Evolutionary conservation across 2,797 vertebrate genomes (phyloP).

Genomic region (Sciurus vulgaris): DNA sequence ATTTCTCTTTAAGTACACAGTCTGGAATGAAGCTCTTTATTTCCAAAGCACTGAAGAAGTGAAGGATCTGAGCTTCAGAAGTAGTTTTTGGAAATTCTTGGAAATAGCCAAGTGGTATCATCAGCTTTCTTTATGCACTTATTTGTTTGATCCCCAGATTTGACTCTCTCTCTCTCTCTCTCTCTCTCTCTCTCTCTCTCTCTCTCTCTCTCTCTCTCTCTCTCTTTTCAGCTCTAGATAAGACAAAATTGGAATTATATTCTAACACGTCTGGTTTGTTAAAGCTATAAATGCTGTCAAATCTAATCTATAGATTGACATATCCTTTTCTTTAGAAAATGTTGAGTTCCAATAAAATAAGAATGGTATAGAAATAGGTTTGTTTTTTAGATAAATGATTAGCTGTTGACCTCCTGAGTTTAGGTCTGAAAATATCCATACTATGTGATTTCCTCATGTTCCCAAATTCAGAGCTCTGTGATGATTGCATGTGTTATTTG

Average conservation of each 20-base stretch:
- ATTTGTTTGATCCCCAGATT: background rate
- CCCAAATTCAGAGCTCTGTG: background rate
- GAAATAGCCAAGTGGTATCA: background rate
- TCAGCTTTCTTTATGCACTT: background rate
- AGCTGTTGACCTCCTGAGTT: background rate
- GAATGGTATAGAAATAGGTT: background rate
- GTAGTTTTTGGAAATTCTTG: conserved; percentile 9
- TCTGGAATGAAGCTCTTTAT: conserved; percentile 33
- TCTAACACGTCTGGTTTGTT: background rate
- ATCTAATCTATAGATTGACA: conserved; percentile 53
- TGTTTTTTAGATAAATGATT: background rate
- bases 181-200: background rate
- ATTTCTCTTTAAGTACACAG: background rate
- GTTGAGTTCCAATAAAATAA: conserved; percentile 31
- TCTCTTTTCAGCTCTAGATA: background rate
- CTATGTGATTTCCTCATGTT: background rate
- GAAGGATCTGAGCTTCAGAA: background rate
- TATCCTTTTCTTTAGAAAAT: conserved; percentile 47
- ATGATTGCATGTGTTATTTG: background rate
- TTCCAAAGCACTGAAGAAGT: background rate
- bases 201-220: background rate
- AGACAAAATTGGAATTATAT: conserved; percentile 55
- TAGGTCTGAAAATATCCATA: background rate
- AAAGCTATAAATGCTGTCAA: background rate
- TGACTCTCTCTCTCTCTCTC: background rate